Evolutionary conservation across 1,140 invertebrate species (phyloP).

Genomic region (Leptinotarsa texana): DNA sequence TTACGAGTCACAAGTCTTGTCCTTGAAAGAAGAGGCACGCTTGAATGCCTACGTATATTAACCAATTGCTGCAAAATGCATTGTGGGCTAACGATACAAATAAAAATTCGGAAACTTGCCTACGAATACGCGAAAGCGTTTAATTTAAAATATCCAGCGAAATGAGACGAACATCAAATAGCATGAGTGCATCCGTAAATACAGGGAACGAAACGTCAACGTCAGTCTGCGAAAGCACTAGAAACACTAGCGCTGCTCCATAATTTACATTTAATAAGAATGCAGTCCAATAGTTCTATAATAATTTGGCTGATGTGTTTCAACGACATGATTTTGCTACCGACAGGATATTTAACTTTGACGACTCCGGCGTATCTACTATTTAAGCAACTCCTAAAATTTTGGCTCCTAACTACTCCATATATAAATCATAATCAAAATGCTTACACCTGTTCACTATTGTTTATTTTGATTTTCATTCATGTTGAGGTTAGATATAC

Average conservation of each 20-base stretch:
- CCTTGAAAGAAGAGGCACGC: conserved; percentile 17
- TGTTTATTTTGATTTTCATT: too few relatives aligned
- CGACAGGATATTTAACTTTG: too few relatives aligned
- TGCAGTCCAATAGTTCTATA: conserved; percentile 29
- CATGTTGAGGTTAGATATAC: too few relatives aligned
- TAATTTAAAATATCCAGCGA: conserved; percentile 15
- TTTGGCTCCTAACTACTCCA: background rate
- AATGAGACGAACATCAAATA: conserved; percentile 30
- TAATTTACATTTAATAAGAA: conserved; percentile 28
- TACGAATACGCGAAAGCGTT: conserved; percentile 20
- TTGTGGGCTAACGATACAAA: background rate
- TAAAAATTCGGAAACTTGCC: background rate
- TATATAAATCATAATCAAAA: too few relatives aligned
- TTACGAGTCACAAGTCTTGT: conserved; percentile 23
- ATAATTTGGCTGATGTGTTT: conserved; percentile 26
- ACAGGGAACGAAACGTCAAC: conserved; percentile 17
- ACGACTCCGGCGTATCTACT: too few relatives aligned
- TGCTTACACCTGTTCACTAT: too few relatives aligned
- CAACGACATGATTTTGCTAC: too few relatives aligned
- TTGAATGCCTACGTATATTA: conserved; percentile 33
- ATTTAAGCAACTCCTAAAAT: too few relatives aligned
- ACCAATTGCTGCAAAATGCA: conserved; percentile 28
- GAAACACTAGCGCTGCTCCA: conserved; percentile 20
- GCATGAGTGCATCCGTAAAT: conserved; percentile 32
- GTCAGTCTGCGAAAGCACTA: conserved; percentile 19